Conservation (phyloP, 1,140 invertebrate genomes). For the Drosophila kikkawai region DNA sequence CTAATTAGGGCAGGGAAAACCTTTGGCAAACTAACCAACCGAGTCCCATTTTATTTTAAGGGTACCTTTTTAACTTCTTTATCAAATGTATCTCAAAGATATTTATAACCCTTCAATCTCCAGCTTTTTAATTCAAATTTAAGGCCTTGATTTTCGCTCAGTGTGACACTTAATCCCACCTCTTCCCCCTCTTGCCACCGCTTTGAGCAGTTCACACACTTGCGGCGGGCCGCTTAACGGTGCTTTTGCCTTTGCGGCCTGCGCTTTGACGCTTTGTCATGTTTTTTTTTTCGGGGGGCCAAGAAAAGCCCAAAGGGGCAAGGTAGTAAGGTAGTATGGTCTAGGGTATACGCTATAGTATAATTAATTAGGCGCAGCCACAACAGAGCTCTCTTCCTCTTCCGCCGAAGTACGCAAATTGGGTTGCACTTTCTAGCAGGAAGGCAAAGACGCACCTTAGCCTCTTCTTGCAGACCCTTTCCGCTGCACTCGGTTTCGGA, state of each 20-base stretch:
- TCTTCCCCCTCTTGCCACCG: background rate
- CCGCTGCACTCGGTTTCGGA: constrained; percentile 24
- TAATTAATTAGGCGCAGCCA: constrained; percentile 57
- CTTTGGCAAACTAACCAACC: background rate
- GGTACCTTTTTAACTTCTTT: background rate
- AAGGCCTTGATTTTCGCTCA: background rate
- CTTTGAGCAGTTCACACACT: constrained; percentile 38
- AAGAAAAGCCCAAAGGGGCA: constrained; percentile 12
- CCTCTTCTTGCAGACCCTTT: constrained; percentile 4
- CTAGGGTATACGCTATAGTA: constrained; percentile 14
- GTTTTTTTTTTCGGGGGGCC: constrained; percentile 33
- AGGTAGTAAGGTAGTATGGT: background rate
- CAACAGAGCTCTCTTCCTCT: constrained; percentile 20
- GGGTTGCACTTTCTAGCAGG: constrained; percentile 61
- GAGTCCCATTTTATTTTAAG: background rate
- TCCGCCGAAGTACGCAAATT: constrained; percentile 44
- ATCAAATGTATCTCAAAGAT: background rate
- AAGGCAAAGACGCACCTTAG: constrained; percentile 34
- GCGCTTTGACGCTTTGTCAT: constrained; percentile 47
- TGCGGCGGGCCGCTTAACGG: constrained; percentile 41
- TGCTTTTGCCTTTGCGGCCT: constrained; percentile 48
- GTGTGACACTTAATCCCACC: constrained; percentile 7
- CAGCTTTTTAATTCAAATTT: no score
- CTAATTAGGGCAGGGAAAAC: background rate
- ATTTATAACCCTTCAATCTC: background rate